Evolutionary conservation across 2,113 vertebrate genomes (phyloP).

Genomic region (Aleadryas rufinucha): DNA sequence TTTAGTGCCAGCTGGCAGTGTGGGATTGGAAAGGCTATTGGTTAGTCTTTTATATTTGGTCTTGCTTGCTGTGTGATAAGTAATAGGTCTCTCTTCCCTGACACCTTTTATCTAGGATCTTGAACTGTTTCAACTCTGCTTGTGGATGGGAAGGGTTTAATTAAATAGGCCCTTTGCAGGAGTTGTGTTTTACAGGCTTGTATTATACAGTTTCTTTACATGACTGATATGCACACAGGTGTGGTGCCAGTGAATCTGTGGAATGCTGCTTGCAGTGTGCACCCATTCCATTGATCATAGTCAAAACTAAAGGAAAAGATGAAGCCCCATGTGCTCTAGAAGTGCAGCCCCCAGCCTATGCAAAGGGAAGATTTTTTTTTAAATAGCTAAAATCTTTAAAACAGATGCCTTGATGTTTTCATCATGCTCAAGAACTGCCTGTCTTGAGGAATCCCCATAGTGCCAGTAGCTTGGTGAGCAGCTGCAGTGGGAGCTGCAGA

Average conservation of each 20-base stretch:
- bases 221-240: neutral
- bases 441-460: rapidly evolving
- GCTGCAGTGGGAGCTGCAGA: neutral
- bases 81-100: neutral
- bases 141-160: neutral
- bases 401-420: neutral
- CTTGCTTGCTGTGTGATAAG: neutral
- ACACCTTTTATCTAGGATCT: neutral
- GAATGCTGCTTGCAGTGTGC: neutral
- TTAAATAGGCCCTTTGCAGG: neutral
- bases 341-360: neutral
- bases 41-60: constrained; percentile 19
- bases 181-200: neutral
- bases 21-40: neutral
- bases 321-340: neutral
- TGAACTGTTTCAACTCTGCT: neutral
- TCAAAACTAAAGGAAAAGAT: neutral
- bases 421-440: neutral
- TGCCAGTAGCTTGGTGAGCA: neutral
- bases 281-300: neutral
- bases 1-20: constrained; percentile 27
- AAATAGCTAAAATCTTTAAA: neutral
- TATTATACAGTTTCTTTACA: neutral
- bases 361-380: neutral
- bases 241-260: neutral